Evolutionary conservation across 2,113 vertebrate species (phyloP).

Genomic region (Oreotrochilus melanogaster): DNA sequence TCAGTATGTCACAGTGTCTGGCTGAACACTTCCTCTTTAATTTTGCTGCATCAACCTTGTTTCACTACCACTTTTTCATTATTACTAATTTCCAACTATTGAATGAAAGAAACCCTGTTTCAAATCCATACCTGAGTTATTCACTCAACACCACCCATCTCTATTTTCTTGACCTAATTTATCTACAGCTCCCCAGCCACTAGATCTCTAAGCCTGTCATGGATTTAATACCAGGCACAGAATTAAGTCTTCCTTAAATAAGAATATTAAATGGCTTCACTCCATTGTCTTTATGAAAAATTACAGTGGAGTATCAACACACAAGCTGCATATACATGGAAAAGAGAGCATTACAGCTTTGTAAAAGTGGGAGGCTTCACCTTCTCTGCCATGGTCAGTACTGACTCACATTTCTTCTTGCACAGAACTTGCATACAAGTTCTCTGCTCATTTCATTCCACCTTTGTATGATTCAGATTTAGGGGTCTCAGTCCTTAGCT

Average conservation of each 20-base stretch:
- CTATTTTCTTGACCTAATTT: neutral
- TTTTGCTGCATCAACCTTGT: neutral
- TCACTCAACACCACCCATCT: neutral
- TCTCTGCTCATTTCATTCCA: neutral
- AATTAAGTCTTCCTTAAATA: neutral
- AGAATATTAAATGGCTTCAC: neutral
- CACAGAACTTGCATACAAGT: neutral
- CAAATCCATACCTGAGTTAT: neutral
- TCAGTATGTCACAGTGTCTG: neutral
- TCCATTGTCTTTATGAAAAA: neutral
- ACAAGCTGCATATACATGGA: neutral
- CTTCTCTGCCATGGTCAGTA: neutral
- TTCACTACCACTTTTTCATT: neutral
- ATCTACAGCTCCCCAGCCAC: neutral
- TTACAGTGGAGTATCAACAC: neutral
- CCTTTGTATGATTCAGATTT: fast-evolving
- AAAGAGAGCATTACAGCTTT: neutral
- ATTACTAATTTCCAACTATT: neutral
- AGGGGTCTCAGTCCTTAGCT: neutral
- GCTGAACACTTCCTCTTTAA: neutral
- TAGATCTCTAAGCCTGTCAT: neutral
- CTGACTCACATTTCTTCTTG: neutral
- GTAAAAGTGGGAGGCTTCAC: neutral
- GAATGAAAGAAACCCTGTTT: neutral
- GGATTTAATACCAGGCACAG: neutral